Evolutionary conservation across 2,797 vertebrate species (phyloP), one percentile per base, ranked within the genome.

Genomic region (Rhynchotus rufescens): DNA sequence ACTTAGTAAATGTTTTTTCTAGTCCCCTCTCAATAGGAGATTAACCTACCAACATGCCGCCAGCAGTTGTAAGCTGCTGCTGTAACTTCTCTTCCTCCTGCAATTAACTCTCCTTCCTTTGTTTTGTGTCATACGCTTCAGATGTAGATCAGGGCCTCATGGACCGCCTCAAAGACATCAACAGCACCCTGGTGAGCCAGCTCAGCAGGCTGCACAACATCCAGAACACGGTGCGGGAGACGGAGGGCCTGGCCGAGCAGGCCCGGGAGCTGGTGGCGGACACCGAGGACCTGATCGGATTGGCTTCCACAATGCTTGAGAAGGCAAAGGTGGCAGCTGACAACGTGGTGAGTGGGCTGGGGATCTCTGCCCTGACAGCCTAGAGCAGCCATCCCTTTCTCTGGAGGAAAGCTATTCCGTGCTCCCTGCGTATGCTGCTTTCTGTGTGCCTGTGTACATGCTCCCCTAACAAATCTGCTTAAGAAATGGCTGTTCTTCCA

Each of bases 201-300:
- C 98, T 99, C 86, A 98, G 98, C 97, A 98, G 99, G 4, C 98
- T 99, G 93, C 99, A 99, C 96, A 99, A 96, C 96, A 99, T 99
- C 95, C 98, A 98, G 80, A 97, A 96, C 93, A 99, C 98, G 0
- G 98, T 99, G 80, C 98, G 97, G 34, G 97, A 98, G 95, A 99
- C 98, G 0, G 98, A 98, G 66, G 84, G 74, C 16, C 97, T 98
- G 97, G 99, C 98, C 0, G 98, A 98, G 56, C 98, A 97, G n/a
- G 99, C 99, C 2, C 98, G 98, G 25, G 81, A 83, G 90, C 95
- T 98, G 1, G 99, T 99, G 32, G 97, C 97, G 12, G 97, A 98
- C 22, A 98, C 99, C 0, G 98, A 99, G 89, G 95, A 95, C 36
- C 97, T 99, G 83, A 99, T 99, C 54, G 98, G 98, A 78, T 97